These are phyloP conservation scores for Axea sp. DNA, from an alignment of 2,888 invertebrate species.

Conservation along the genomic window DNA sequence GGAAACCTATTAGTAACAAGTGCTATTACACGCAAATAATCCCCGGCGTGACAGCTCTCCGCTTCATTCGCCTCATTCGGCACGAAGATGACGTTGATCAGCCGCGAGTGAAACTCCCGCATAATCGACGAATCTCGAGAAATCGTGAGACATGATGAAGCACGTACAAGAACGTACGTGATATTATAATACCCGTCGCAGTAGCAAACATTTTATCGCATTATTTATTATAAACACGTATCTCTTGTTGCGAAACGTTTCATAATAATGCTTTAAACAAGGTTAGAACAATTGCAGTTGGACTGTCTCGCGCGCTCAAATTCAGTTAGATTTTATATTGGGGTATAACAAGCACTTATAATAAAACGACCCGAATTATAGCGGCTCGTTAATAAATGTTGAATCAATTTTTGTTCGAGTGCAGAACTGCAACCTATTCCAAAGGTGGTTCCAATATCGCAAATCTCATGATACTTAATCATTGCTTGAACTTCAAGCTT, in stretches of 20 bases:
- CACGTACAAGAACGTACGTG: conserved; percentile 45
- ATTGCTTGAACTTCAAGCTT: neutral
- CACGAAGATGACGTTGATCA: conserved; percentile 57
- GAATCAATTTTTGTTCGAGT: too few relatives aligned
- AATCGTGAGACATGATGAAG: conserved; percentile 43
- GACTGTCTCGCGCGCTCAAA: neutral
- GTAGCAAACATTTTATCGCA: conserved; percentile 42
- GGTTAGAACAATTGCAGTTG: conserved; percentile 16
- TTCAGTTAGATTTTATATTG: too few relatives aligned
- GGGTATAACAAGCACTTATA: too few relatives aligned
- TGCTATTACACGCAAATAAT: conserved; percentile 60
- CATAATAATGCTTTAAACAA: conserved; percentile 8
- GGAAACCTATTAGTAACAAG: conserved; percentile 54
- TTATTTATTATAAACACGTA: conserved; percentile 56
- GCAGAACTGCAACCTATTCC: too few relatives aligned
- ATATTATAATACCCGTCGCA: conserved; percentile 33
- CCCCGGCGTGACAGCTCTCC: conserved; percentile 49
- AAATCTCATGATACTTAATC: neutral
- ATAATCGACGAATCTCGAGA: conserved; percentile 54
- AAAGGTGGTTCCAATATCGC: neutral
- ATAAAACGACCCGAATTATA: too few relatives aligned
- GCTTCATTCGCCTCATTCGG: conserved; percentile 37
- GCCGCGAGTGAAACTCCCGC: conserved; percentile 49
- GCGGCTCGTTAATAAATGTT: too few relatives aligned
- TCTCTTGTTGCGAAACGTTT: conserved; percentile 20